Conservation (phyloP, 2,113 vertebrate species). For the Epinephelus cyanopodus region DNA sequence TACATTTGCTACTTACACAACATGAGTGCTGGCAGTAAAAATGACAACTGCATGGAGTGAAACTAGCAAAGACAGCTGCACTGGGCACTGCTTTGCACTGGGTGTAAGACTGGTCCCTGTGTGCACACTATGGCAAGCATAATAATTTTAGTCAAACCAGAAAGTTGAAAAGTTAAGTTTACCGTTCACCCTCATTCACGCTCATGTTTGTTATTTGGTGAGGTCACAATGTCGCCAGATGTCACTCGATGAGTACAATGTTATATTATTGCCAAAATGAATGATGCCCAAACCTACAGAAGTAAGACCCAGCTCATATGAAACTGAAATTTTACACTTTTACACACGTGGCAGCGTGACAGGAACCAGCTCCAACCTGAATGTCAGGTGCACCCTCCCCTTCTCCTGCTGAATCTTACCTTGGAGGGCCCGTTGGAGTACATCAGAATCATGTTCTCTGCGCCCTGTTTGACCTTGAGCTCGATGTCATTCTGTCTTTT, state of each 20-base stretch:
- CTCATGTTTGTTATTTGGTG: not conserved
- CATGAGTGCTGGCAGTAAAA: too few relatives aligned
- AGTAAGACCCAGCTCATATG: not conserved
- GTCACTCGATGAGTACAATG: too few relatives aligned
- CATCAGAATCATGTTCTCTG: slow-evolving; percentile 99
- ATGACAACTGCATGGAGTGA: too few relatives aligned
- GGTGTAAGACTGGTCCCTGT: too few relatives aligned
- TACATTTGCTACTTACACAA: too few relatives aligned
- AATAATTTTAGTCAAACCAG: not conserved
- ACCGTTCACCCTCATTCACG: not conserved
- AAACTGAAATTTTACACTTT: not conserved
- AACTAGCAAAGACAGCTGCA: too few relatives aligned
- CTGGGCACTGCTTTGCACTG: too few relatives aligned
- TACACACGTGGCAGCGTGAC: not conserved
- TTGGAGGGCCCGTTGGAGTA: slow-evolving; percentile 98
- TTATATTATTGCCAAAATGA: not conserved
- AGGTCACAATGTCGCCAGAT: not conserved
- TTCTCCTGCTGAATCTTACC: slow-evolving; percentile 81
- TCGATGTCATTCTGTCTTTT: slow-evolving; percentile 98
- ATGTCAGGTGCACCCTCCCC: not conserved
- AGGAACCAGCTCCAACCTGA: slow-evolving; percentile 16
- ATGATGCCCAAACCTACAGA: too few relatives aligned
- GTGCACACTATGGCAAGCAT: not conserved
- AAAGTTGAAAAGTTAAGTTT: not conserved
- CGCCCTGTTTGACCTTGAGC: slow-evolving; percentile 98